These are phyloP conservation scores for Oncorhynchus masou DNA, from an alignment of 2,113 vertebrate species.

Conservation along the genomic window DNA sequence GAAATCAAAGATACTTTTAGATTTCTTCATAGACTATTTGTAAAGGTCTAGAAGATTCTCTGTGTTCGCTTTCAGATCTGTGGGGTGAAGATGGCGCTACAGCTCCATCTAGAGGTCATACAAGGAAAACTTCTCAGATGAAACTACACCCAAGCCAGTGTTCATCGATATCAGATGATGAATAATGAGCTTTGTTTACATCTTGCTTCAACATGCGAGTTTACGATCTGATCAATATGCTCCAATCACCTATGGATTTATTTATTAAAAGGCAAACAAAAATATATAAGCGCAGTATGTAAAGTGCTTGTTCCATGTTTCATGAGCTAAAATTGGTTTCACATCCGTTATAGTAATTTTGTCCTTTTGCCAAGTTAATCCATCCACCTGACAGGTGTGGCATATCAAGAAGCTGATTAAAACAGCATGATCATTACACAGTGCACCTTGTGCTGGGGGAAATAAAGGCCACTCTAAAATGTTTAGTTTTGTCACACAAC, in stretches of 20 bases:
- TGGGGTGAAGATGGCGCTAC: background rate
- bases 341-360: no score
- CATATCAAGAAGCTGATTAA: no score
- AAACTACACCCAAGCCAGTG: background rate
- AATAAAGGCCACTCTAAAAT: no score
- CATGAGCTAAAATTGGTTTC: background rate
- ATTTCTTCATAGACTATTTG: no score
- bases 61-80: background rate
- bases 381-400: no score
- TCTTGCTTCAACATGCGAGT: background rate
- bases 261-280: no score
- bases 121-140: background rate
- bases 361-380: no score
- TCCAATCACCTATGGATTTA: no score
- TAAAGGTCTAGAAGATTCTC: background rate
- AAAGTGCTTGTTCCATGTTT: background rate
- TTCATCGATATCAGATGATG: background rate
- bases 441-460: no score
- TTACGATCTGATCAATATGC: background rate
- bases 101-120: conserved; percentile 56
- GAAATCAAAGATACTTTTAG: background rate
- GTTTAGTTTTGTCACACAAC: no score
- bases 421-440: no score
- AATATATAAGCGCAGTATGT: no score
- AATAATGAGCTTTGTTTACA: background rate